A percentile compares a stretch with the other conserved stretches of the same genome.
Evolutionary conservation across 2,888 invertebrate species (phyloP).

Genomic region (Iphiclides podalirius): DNA sequence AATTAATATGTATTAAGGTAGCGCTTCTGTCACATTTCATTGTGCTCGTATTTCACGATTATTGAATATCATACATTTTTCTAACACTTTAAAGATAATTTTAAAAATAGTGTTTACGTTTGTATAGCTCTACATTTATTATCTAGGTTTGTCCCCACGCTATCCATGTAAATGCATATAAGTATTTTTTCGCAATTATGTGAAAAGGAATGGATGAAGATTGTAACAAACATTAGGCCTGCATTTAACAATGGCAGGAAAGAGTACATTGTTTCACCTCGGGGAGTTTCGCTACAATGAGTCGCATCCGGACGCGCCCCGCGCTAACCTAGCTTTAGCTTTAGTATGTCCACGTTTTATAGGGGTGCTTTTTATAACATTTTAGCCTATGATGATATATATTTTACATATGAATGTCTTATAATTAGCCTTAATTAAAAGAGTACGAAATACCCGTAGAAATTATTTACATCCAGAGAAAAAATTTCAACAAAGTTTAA

Average conservation of each 20-base stretch:
- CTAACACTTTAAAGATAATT: no score
- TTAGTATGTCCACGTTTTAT: not conserved
- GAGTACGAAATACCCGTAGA: no score
- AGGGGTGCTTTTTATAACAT: conserved; percentile 9
- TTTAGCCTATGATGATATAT: no score
- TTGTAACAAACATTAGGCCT: conserved; percentile 37
- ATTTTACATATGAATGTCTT: no score
- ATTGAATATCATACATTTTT: no score
- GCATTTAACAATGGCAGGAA: conserved; percentile 66
- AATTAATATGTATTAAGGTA: conserved; percentile 36
- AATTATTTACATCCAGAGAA: no score
- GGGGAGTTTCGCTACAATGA: conserved; percentile 80
- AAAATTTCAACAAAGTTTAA: no score
- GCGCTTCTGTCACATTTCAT: conserved; percentile 6
- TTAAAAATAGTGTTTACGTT: no score
- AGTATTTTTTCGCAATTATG: conserved; percentile 3
- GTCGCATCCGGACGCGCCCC: conserved; percentile 69
- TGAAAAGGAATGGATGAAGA: conserved; percentile 27
- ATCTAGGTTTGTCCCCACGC: no score
- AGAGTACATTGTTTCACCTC: conserved; percentile 72
- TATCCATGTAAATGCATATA: no score
- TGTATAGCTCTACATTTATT: no score
- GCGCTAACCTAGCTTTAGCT: conserved; percentile 21
- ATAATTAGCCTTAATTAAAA: no score
- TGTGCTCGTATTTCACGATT: not conserved